These are phyloP conservation scores for Hoplodrina blanda DNA, from an alignment of 2,888 invertebrate genomes.

Conservation along the genomic window DNA sequence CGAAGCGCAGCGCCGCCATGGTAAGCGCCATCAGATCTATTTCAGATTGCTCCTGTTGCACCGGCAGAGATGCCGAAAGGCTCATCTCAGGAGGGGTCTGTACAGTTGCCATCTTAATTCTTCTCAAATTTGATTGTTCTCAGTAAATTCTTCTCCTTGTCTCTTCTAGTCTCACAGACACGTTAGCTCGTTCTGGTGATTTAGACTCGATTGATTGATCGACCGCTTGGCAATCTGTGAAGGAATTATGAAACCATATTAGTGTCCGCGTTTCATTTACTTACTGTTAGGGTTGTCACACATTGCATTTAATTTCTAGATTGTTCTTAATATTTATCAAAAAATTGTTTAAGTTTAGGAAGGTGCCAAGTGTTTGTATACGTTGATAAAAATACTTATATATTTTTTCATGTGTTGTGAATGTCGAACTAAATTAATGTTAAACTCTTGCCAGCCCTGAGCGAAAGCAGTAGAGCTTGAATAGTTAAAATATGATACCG, in stretches of 20 bases:
- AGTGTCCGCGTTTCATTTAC: constrained; percentile 69
- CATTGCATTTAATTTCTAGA: not conserved
- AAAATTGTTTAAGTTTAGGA: not conserved
- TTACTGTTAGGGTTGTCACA: constrained; percentile 64
- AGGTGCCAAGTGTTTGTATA: not conserved
- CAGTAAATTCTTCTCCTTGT: constrained; percentile 36
- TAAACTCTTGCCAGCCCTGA: constrained; percentile 69
- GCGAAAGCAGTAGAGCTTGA: constrained; percentile 70
- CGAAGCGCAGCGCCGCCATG: constrained; percentile 87
- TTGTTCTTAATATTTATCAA: not conserved
- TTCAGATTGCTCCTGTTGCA: constrained; percentile 78
- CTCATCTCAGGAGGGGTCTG: constrained; percentile 81
- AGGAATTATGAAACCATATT: constrained; percentile 81
- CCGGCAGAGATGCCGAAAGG: constrained; percentile 77
- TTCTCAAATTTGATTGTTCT: constrained; percentile 46
- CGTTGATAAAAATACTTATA: not conserved
- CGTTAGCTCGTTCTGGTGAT: constrained; percentile 66
- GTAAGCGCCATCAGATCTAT: constrained; percentile 85
- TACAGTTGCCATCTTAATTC: constrained; percentile 81
- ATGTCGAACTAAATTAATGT: constrained; percentile 12
- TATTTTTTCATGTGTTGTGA: not conserved
- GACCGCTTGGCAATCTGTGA: constrained; percentile 77
- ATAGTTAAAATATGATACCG: constrained; percentile 75
- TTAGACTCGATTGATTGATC: constrained; percentile 72
- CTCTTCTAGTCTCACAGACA: constrained; percentile 53